Conservation (phyloP, 1,140 invertebrate species). For the Leptinotarsa lineolata region DNA sequence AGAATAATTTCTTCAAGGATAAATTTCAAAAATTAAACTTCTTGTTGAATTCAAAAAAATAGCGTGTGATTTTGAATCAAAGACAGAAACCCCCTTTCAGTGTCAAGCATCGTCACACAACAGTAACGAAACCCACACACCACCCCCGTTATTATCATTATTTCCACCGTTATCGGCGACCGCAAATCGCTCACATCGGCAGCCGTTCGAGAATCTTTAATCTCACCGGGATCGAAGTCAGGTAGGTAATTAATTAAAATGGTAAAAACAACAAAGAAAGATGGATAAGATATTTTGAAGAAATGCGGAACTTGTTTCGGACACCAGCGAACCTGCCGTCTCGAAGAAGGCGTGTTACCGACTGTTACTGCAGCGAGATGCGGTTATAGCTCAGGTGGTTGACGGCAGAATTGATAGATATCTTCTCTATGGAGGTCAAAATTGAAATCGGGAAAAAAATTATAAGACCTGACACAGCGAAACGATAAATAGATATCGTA, state of each 20-base stretch:
- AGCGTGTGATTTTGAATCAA: no score
- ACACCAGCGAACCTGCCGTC: slow-evolving; percentile 18
- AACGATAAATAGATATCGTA: no score
- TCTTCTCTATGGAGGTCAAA: neutral
- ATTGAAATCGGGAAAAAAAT: no score
- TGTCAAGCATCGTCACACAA: no score
- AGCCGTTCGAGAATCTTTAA: slow-evolving; percentile 16
- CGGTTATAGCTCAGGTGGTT: slow-evolving; percentile 19
- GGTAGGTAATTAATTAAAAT: slow-evolving; percentile 28
- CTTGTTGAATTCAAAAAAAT: no score
- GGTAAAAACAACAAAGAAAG: slow-evolving; percentile 24
- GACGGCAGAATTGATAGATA: neutral
- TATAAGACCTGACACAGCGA: no score
- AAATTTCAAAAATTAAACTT: no score
- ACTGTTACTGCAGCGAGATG: slow-evolving; percentile 14
- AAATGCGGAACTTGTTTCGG: slow-evolving; percentile 41
- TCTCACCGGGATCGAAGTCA: slow-evolving; percentile 18
- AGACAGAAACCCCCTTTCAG: no score
- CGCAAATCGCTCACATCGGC: slow-evolving; percentile 4
- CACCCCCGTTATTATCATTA: neutral
- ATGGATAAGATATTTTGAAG: slow-evolving; percentile 32
- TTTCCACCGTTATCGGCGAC: neutral
- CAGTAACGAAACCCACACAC: neutral
- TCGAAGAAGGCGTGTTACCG: slow-evolving; percentile 21
- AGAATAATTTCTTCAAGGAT: no score